Percentiles rank a stretch among this genome's conserved stretches.
Evolutionary conservation across 2,888 invertebrate genomes (phyloP).

Genomic region (Chymomyza fuscimana): DNA sequence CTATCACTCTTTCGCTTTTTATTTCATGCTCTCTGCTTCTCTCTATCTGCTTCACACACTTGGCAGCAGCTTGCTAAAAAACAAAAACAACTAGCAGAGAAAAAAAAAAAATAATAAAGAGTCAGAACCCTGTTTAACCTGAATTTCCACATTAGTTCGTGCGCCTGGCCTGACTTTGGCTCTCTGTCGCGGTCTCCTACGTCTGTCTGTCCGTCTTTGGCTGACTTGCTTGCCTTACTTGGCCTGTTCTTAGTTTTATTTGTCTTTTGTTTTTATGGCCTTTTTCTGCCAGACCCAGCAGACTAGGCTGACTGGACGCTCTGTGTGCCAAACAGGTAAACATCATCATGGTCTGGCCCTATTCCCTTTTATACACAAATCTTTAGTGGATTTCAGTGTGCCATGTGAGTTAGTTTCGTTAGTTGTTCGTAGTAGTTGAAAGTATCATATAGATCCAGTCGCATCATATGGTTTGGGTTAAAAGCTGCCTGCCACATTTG

Average conservation of each 20-base stretch:
- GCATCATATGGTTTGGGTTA: conserved; percentile 44
- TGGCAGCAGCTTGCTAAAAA: not conserved
- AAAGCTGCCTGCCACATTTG: not conserved
- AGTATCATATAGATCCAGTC: not conserved
- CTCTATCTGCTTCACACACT: not conserved
- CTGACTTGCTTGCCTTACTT: conserved; percentile 11
- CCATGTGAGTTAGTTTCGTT: not conserved
- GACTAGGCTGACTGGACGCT: not conserved
- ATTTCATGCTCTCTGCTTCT: not conserved
- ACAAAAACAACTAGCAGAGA: not conserved
- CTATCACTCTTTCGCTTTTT: not conserved
- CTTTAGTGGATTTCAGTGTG: not conserved
- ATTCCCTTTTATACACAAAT: not conserved
- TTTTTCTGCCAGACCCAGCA: conserved; percentile 48
- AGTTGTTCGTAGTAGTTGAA: not conserved
- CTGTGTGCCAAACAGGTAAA: conserved; percentile 50
- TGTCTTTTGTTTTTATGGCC: conserved; percentile 68
- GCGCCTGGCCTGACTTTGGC: conserved; percentile 20
- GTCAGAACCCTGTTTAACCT: conserved; percentile 68
- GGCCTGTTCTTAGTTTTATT: conserved; percentile 48
- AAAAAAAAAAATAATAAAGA: conserved; percentile 12
- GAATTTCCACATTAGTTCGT: conserved; percentile 68
- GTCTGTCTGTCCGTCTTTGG: conserved; percentile 10
- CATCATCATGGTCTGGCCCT: conserved; percentile 30
- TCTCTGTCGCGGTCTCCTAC: conserved; percentile 15